phyloP scores from a whole-genome alignment of 2,888 invertebrate genomes.

The Cryptosula pallasiana region DNA sequence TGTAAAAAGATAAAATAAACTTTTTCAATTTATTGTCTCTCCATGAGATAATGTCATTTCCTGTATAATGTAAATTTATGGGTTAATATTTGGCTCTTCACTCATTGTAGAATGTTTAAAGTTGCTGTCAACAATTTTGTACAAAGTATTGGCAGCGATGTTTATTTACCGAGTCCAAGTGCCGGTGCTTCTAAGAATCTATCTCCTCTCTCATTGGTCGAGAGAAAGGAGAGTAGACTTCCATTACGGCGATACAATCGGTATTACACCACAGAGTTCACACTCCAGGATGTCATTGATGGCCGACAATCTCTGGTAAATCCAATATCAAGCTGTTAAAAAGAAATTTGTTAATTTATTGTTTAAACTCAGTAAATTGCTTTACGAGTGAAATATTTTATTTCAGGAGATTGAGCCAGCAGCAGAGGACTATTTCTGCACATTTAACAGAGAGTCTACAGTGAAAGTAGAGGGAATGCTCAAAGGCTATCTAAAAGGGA shows the following conservation, averaged over 20 bases:
- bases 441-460: background rate
- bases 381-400: background rate
- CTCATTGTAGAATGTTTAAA: conserved; percentile 1
- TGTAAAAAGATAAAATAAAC: no score
- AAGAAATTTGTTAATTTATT: no score
- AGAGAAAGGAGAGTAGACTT: background rate
- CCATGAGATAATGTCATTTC: no score
- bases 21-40: no score
- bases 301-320: no score
- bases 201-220: background rate
- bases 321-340: no score
- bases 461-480: background rate
- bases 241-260: background rate
- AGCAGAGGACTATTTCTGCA: background rate
- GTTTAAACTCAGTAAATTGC: no score
- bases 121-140: background rate
- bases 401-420: background rate
- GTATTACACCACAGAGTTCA: background rate
- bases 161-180: conserved; percentile 7
- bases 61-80: no score
- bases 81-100: no score
- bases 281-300: background rate
- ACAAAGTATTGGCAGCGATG: background rate
- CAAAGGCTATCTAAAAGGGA: background rate
- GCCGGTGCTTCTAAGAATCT: background rate